Evolutionary conservation across 2,113 vertebrate species (phyloP).

Genomic region (Anhinga rufa): DNA sequence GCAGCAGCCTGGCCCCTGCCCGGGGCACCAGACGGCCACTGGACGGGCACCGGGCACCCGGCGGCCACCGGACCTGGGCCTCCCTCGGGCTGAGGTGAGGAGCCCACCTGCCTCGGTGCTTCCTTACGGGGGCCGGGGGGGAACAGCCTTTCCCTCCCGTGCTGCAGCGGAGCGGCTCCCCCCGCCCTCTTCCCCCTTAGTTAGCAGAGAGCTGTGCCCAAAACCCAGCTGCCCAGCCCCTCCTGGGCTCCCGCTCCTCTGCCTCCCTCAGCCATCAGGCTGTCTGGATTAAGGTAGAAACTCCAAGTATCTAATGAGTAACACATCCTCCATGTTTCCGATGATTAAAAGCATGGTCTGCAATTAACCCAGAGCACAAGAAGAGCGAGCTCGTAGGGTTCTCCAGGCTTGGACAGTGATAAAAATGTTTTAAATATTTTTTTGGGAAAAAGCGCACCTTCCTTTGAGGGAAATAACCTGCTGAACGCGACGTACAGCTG

Average conservation of each 20-base stretch:
- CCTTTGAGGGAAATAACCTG: background rate
- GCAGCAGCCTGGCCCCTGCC: background rate
- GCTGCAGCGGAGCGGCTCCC: background rate
- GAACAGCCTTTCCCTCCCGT: background rate
- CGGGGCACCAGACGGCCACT: rapidly evolving
- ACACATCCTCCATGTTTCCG: background rate
- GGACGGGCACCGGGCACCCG: too few relatives aligned
- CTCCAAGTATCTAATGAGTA: background rate
- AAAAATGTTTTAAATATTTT: background rate
- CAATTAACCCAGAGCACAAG: background rate
- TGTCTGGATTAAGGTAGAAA: background rate
- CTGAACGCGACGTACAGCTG: rapidly evolving
- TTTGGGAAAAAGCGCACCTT: rapidly evolving
- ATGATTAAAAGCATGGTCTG: background rate
- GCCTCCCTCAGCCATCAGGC: background rate
- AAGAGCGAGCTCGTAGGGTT: background rate
- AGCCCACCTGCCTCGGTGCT: background rate
- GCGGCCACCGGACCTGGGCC: background rate
- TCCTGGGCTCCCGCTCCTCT: background rate
- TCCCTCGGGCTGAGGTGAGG: background rate
- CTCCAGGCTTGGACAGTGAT: background rate
- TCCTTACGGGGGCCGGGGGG: background rate
- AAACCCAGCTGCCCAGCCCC: background rate
- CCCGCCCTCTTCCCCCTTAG: too few relatives aligned
- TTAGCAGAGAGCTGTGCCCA: background rate